Evolutionary conservation across 2,888 invertebrate genomes (phyloP), one percentile per base, ranked within the genome.

Genomic region (Lacanobia wlatinum): DNA sequence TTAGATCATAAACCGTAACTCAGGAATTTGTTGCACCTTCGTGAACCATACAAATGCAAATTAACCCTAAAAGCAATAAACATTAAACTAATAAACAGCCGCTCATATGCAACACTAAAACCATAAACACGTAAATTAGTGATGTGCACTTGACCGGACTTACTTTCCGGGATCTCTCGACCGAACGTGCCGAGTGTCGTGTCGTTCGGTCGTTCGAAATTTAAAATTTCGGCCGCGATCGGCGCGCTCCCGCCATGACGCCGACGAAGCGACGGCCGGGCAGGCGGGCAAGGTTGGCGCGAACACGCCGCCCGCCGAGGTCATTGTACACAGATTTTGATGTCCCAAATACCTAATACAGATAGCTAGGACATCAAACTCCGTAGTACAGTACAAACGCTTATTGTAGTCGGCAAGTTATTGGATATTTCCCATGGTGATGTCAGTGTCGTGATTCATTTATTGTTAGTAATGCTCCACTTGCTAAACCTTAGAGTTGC

Each of bases 281-380:
- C 93, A 93, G 93, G 93, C 85, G 87, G 84, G 89, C 93, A 93
- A 94, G 93, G 93, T 92, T 92, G 92, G 87, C 91, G 92, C 91
- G 92, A 92, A 89, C 92, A 86, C 90, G 88, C 87, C 86, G 87
- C 83, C 80, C 84, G 87, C 61, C 93, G 94, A 95, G 95, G 95
- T 95, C 95, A 93, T 90, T 94, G 94, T 90, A 95, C 94, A 94
- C 90, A 89, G 92, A 89, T 93, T 74, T 93, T 92, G 91, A 92
- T 93, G 94, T 92, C 94, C 95, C 92, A 94, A 94, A 95, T 95
- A 94, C 92, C 92, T 92, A 93, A 91, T 89, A 89, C 86, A 86
- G 85, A 84, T 87, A 87, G 87, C 87, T 87, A 88, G 86, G 83
- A 76, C 84, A 84, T 80, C 70, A 65, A 83, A 86, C 73, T 79